Conservation (phyloP, 2,888 invertebrate species). For the Diaphora mendica region DNA sequence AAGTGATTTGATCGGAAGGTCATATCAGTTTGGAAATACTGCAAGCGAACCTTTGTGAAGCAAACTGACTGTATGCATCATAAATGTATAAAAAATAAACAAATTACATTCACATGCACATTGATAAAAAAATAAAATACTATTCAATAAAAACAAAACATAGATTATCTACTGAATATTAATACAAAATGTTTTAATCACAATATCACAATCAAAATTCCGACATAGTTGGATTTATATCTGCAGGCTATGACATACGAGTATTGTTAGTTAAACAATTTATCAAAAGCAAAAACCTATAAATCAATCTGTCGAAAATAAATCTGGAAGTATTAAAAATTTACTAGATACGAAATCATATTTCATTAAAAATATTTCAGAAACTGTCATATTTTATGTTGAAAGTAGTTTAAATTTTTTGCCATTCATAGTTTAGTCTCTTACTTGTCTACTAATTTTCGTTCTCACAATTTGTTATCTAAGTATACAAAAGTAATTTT, state of each 20-base stretch:
- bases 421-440: not conserved
- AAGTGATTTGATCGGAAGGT: no score
- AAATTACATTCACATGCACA: no score
- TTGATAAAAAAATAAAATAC: no score
- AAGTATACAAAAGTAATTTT: not conserved
- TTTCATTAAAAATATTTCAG: not conserved
- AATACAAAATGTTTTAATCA: not conserved
- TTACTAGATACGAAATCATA: not conserved
- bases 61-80: no score
- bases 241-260: slow-evolving; percentile 32
- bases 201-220: not conserved
- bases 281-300: slow-evolving; percentile 39
- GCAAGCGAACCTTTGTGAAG: no score
- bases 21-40: no score
- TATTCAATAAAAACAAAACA: no score
- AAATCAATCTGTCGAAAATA: slow-evolving; percentile 40
- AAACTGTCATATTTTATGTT: not conserved
- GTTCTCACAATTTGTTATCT: not conserved
- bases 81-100: no score
- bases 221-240: slow-evolving; percentile 31
- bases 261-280: slow-evolving; percentile 39
- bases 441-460: not conserved
- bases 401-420: not conserved
- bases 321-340: slow-evolving; percentile 34
- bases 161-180: not conserved